A percentile compares a stretch with the other conserved stretches of the same genome.
phyloP scores from a whole-genome alignment of 2,113 vertebrate genomes.

The Centropus unirufus region DNA sequence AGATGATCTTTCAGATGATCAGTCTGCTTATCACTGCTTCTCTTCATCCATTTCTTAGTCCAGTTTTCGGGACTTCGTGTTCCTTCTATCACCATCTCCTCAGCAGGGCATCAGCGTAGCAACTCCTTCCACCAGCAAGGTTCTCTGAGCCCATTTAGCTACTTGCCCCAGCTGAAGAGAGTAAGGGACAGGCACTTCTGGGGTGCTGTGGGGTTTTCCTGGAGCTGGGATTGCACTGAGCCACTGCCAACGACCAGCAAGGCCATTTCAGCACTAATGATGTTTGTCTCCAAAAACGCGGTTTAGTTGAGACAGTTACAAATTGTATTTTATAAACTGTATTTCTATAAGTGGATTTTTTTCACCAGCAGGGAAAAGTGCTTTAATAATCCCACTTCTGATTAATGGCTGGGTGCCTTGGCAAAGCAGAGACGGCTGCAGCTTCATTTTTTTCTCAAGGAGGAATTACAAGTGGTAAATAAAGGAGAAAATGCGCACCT shows the following conservation, averaged over 20 bases:
- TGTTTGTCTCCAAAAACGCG: conserved; percentile 32
- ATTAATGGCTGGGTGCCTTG: conserved; percentile 48
- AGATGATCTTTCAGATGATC: background rate
- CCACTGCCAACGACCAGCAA: rapidly evolving
- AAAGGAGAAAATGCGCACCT: conserved; percentile 12
- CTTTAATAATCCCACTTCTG: conserved; percentile 59
- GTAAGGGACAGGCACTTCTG: rapidly evolving
- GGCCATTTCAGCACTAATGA: background rate
- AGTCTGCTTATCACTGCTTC: background rate
- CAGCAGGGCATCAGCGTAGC: background rate
- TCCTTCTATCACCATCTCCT: background rate
- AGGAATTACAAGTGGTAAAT: conserved; percentile 41
- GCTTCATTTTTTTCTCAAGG: background rate
- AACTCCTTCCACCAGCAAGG: background rate
- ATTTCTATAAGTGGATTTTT: conserved; percentile 52
- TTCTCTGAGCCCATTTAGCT: background rate
- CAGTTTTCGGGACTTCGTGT: background rate
- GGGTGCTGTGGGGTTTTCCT: background rate
- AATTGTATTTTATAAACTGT: conserved; percentile 60
- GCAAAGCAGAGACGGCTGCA: conserved; percentile 3
- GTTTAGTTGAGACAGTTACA: conserved; percentile 50
- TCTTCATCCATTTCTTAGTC: background rate
- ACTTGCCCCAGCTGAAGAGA: rapidly evolving
- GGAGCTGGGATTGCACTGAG: background rate
- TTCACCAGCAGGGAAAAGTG: background rate